Evolutionary conservation across 2,113 vertebrate species (phyloP), one percentile per base, ranked within the genome.

Genomic region (Thunnus thynnus): DNA sequence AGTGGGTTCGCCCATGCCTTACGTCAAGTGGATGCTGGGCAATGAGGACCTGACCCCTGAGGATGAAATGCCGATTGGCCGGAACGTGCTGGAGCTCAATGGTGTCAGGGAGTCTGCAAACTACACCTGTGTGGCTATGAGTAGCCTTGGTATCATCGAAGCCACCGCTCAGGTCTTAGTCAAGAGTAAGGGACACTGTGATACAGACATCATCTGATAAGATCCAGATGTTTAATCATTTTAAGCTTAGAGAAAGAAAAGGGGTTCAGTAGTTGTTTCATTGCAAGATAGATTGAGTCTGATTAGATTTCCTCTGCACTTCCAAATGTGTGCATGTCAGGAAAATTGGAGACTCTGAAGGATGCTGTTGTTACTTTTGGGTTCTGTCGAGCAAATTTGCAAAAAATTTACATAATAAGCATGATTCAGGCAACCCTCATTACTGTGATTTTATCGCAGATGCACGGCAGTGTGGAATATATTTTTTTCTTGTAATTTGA

Each of bases 71-170:
- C 98, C 98, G 0, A 96, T 99, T 30, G 98, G 98, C 10, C 96
- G 98, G 5, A 99, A 99, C 0, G 98, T 99, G 25, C 94, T 99
- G 78, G 98, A 99, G 85, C 96, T 99, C 89, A 99, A 97, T 0
- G 95, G 98, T 0, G 97, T 99, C 65, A 96, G 97, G 56, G 98
- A 99, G 90, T 99, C 98, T 0, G 98, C 98, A 84, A 99, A 99
- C 94, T 99, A 99, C 94, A 99, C 98, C 0, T 99, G 98, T 3
- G 97, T 99, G 93, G 98, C 98, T 92, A 99, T 99, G 98, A 99
- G 98, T 90, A 99, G 98, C 68, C 95, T 99, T 93, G 98, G 98
- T 3, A 97, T 99, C 86, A 98, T 99, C 0, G 98, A 99, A 71
- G 96, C 98, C 0, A 96, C 96, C 2, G 97, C 98, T 5, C 98